Conservation (phyloP, 2,888 invertebrate species). For the Epinotia bilunana region DNA sequence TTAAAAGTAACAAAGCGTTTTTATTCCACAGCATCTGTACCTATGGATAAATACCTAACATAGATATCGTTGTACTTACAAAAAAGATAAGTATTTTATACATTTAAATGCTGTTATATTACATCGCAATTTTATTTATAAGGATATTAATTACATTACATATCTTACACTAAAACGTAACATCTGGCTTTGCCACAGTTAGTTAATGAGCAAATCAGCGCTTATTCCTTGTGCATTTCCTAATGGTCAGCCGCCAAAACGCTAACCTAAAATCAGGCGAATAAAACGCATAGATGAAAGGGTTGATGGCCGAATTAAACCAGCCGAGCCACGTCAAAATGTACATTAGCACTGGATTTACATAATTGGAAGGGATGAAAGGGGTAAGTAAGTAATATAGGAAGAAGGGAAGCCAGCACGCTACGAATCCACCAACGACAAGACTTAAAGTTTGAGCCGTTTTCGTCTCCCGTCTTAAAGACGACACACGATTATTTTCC, state of each 20-base stretch:
- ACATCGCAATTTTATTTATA: background rate
- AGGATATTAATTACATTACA: background rate
- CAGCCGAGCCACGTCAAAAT: conserved; percentile 94
- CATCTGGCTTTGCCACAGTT: conserved; percentile 1
- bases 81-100: background rate
- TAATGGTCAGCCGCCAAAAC: conserved; percentile 92
- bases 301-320: conserved; percentile 96
- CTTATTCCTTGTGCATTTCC: conserved; percentile 84
- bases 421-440: conserved; percentile 94
- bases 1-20: too few relatives aligned
- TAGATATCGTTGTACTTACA: conserved; percentile 10
- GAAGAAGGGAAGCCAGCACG: conserved; percentile 96
- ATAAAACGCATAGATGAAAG: conserved; percentile 95
- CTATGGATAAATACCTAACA: background rate
- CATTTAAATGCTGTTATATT: background rate
- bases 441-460: conserved; percentile 94
- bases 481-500: conserved; percentile 87
- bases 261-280: conserved; percentile 94
- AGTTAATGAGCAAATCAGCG: conserved; percentile 50
- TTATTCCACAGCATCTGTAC: too few relatives aligned
- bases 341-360: conserved; percentile 87
- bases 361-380: conserved; percentile 87
- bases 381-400: conserved; percentile 92
- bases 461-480: conserved; percentile 91
- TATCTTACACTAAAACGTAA: background rate